phyloP scores from a whole-genome alignment of 2,888 invertebrate genomes.

The Gari tellinella region DNA sequence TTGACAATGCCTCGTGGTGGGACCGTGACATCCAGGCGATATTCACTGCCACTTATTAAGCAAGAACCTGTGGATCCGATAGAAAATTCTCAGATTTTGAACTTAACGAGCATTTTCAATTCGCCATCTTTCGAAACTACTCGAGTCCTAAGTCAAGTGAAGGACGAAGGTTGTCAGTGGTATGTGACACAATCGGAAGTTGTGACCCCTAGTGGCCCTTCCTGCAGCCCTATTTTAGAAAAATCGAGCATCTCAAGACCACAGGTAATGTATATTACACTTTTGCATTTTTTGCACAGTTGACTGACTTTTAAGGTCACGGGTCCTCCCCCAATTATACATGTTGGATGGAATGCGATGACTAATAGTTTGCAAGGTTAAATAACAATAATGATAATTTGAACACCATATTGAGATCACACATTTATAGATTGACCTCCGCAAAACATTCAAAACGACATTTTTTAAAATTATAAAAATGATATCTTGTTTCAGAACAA shows the following conservation, averaged over 20 bases:
- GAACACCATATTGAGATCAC: too few species aligned
- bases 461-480: too few species aligned
- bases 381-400: too few species aligned
- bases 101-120: constrained; percentile 72
- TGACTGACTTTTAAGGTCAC: constrained; percentile 43
- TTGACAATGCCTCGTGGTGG: constrained; percentile 72
- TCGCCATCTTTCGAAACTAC: constrained; percentile 36
- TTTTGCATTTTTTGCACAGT: constrained; percentile 32
- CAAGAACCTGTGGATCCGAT: constrained; percentile 68
- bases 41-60: constrained; percentile 71
- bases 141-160: constrained; percentile 59
- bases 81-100: constrained; percentile 72
- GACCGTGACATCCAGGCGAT: constrained; percentile 64
- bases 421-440: too few species aligned
- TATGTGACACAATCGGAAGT: constrained; percentile 42
- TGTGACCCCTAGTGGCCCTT: constrained; percentile 53
- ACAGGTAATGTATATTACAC: constrained; percentile 62
- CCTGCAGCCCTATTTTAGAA: constrained; percentile 56
- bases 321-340: constrained; percentile 8
- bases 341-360: neutral
- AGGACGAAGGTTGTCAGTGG: constrained; percentile 51
- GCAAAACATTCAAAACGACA: too few species aligned
- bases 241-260: constrained; percentile 67
- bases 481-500: too few species aligned
- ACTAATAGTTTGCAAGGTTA: too few species aligned